Evolutionary conservation across 2,113 vertebrate genomes (phyloP), one percentile per base, ranked within the genome.

Genomic region (Gallinago media): DNA sequence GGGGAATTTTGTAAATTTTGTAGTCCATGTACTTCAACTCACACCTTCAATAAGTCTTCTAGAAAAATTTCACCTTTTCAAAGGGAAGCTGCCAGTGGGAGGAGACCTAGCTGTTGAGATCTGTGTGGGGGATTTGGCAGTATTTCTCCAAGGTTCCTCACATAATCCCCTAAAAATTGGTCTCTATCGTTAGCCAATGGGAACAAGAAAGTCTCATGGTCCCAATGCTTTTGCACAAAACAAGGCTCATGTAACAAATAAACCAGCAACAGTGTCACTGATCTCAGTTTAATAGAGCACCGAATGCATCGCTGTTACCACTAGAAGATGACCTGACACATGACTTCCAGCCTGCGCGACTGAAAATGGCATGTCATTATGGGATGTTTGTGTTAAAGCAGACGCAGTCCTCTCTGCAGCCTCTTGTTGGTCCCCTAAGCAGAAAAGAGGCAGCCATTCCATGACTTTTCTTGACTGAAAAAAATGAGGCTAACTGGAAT

Each of bases 341-440:
- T 3, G 14, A 29, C 11, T 76, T 80, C 0, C 3, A 71, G 52
- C 7, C 25, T 17, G 22, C 12, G 26, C 26, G 40, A n/a, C 59
- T 26, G 3, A 31, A 65, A 82, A 31, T 14, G 12, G 6, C 8
- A 9, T 11, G 4, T 38, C 23, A 22, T 1, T 50, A 78, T 29
- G 29, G 4, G 6, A 29, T 47, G 21, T 22, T n/a, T 50, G 22
- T 73, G 47, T 0, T 1, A 82, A 58, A 42, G 40, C 0, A 0
- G 22, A 13, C 9, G 11, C 18, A 36, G 44, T 7, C 20, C 20
- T 47, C 5, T 2, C 32, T 52, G 34, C 1, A 14, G 20, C n/a
- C 27, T 84, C 42, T 29, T 59, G 38, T 26, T 22, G 36, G 73
- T 12, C 18, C 47, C 34, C 29, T 17, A 17, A 59, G 21, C 38